Evolutionary conservation across 2,888 invertebrate genomes (phyloP).

Genomic region (Eulithis prunata): DNA sequence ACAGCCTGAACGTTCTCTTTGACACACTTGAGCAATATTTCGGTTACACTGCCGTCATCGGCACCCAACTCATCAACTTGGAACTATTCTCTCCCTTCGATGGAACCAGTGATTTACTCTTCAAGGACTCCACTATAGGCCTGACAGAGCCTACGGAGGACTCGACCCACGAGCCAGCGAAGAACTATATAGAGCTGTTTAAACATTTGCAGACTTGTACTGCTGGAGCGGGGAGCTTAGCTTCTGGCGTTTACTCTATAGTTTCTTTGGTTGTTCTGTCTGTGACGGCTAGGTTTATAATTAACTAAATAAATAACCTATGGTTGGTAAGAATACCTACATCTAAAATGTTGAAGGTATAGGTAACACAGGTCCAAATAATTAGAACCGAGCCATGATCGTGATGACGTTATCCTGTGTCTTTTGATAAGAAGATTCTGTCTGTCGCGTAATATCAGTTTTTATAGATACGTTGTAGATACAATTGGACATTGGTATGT

Average conservation of each 20-base stretch:
- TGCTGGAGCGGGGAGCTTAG: slow-evolving; percentile 45
- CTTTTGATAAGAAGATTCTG: too few relatives aligned
- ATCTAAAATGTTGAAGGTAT: too few relatives aligned
- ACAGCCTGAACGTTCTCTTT: slow-evolving; percentile 67
- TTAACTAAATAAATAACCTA: slow-evolving; percentile 44
- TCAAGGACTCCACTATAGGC: slow-evolving; percentile 86
- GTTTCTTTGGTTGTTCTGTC: slow-evolving; percentile 56
- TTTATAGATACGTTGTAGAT: too few relatives aligned
- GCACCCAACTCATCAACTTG: slow-evolving; percentile 71
- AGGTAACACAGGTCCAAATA: too few relatives aligned
- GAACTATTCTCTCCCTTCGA: slow-evolving; percentile 85
- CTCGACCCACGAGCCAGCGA: slow-evolving; percentile 67
- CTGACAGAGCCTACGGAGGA: slow-evolving; percentile 71
- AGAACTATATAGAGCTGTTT: slow-evolving; percentile 84
- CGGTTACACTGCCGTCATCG: slow-evolving; percentile 71
- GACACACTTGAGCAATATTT: slow-evolving; percentile 79
- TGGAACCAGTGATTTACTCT: slow-evolving; percentile 80
- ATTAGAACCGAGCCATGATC: too few relatives aligned
- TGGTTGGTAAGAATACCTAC: too few relatives aligned
- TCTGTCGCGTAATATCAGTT: too few relatives aligned
- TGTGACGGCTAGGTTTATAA: slow-evolving; percentile 52
- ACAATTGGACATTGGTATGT: too few relatives aligned
- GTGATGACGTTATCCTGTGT: too few relatives aligned
- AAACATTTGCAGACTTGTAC: slow-evolving; percentile 69
- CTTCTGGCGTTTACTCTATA: slow-evolving; percentile 54